Evolutionary conservation across 1,140 invertebrate species (phyloP), one percentile per base, ranked within the genome.

Genomic region (Bombus haemorrhoidalis): DNA sequence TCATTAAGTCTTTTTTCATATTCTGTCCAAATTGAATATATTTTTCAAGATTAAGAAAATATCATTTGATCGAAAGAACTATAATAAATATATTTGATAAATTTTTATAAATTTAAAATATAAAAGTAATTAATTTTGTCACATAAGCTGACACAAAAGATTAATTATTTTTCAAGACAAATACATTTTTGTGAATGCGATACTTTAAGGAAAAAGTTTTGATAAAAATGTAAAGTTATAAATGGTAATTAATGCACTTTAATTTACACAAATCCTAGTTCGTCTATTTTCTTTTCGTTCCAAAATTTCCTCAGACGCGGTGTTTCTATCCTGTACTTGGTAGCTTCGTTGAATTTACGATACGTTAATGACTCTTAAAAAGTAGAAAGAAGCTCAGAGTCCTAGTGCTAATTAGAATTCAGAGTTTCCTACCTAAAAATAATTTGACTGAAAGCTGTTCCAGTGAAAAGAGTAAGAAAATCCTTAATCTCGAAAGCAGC

Each of bases 321-420:
- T n/a, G 34, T n/a, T 47, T 39, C 25, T 34, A 76, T 25, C 74
- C 62, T 34, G 53, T 25, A 28, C 41, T 64, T 39, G 37, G 25
- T 76, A 28, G 32, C 28, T 34, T 34, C 34, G 53, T 3, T 39
- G 13, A 13, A 77, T 77, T 77, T 64, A 77, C 37, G 75, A 77
- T 62, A 64, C 75, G 75, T 77, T 77, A 64, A 77, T 77, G 57
- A 25, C 75, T 62, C 75, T 77, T 77, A 77, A 62, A 57, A 77
- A 64, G 75, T 43, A 32, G 57, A 78, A 78, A 64, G 37, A 41
- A 62, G 37, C 18, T 32, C 12, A 13, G n/a, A 32, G 28, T 41
- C n/a, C 32, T 10, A 62, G 57, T 22, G 28, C 37, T 77, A 77
- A 78, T 78, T 78, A 64, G 75, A 78, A 64, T 64, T 43, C 57